A percentile compares a stretch with the other conserved stretches of the same genome.
These are phyloP conservation scores for Cyprinodon brontotheroides DNA, from an alignment of 2,113 vertebrate genomes.

Conservation along the genomic window DNA sequence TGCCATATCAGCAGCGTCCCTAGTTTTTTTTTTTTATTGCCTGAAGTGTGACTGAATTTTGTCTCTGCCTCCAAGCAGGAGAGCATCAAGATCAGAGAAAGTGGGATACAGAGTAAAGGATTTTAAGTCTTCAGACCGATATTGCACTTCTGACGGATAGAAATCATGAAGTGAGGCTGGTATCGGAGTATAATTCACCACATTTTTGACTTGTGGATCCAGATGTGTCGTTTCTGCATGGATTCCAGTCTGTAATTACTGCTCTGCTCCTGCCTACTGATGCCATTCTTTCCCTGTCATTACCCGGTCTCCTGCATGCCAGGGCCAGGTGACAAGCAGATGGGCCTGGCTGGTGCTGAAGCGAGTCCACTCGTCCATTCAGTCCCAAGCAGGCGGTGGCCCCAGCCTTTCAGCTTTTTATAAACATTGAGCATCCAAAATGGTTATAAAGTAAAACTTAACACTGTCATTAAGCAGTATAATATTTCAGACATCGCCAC, in stretches of 20 bases:
- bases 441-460: slow-evolving; percentile 12
- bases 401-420: slow-evolving; percentile 20
- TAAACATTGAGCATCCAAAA: slow-evolving; percentile 22
- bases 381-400: slow-evolving; percentile 40
- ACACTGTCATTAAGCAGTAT: slow-evolving; percentile 1
- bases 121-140: slow-evolving; percentile 51
- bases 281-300: slow-evolving; percentile 84
- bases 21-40: slow-evolving; percentile 40
- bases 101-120: slow-evolving; percentile 43
- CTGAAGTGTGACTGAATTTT: slow-evolving; percentile 55
- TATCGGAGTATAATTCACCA: slow-evolving; percentile 51
- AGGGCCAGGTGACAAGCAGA: slow-evolving; percentile 84
- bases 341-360: slow-evolving; percentile 78
- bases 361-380: slow-evolving; percentile 52
- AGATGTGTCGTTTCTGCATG: slow-evolving; percentile 87
- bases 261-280: slow-evolving; percentile 74
- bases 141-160: slow-evolving; percentile 41
- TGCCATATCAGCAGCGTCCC: slow-evolving; percentile 48
- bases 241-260: slow-evolving; percentile 83
- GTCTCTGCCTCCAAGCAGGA: slow-evolving; percentile 41
- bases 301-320: slow-evolving; percentile 79
- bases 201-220: slow-evolving; percentile 74
- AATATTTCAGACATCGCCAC: neutral
- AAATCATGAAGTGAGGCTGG: slow-evolving; percentile 42
- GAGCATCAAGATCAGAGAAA: slow-evolving; percentile 56